These are phyloP conservation scores for Pelodiscus sinensis DNA, from an alignment of 2,113 vertebrate genomes.

Conservation along the genomic window DNA sequence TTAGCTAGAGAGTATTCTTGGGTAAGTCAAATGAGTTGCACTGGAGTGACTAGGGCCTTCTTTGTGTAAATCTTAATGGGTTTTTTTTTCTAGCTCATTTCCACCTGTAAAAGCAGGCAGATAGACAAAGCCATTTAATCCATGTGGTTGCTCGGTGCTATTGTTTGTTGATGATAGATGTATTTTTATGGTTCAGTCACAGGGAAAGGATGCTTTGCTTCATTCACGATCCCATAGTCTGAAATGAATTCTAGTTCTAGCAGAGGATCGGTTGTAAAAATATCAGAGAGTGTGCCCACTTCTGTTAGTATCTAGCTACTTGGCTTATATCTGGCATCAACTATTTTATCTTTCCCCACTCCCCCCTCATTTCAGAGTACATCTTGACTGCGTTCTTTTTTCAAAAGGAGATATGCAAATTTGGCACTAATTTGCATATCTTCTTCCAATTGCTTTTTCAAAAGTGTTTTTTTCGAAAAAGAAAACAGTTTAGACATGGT, in stretches of 20 bases:
- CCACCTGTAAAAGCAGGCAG: not conserved
- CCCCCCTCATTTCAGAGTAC: not conserved
- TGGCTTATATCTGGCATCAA: not conserved
- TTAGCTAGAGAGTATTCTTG: not conserved
- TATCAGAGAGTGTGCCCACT: fast-evolving
- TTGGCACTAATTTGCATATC: too few species aligned
- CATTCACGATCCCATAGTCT: not conserved
- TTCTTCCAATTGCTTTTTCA: too few species aligned
- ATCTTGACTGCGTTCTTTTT: too few species aligned
- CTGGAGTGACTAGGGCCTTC: fast-evolving
- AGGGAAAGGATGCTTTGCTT: not conserved
- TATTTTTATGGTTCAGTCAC: not conserved
- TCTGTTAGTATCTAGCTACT: not conserved
- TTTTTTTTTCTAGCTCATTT: not conserved
- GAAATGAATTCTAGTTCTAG: not conserved
- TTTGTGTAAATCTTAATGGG: not conserved
- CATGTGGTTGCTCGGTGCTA: not conserved
- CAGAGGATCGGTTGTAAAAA: fast-evolving
- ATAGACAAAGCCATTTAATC: not conserved
- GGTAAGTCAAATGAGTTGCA: not conserved
- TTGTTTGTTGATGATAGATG: not conserved
- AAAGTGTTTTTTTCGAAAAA: too few species aligned
- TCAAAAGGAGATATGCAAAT: too few species aligned
- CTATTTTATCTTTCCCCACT: not conserved
- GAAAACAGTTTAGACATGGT: too few species aligned